These are phyloP conservation scores for Telmatherina bonti DNA, from an alignment of 2,797 vertebrate genomes.

Conservation along the genomic window DNA sequence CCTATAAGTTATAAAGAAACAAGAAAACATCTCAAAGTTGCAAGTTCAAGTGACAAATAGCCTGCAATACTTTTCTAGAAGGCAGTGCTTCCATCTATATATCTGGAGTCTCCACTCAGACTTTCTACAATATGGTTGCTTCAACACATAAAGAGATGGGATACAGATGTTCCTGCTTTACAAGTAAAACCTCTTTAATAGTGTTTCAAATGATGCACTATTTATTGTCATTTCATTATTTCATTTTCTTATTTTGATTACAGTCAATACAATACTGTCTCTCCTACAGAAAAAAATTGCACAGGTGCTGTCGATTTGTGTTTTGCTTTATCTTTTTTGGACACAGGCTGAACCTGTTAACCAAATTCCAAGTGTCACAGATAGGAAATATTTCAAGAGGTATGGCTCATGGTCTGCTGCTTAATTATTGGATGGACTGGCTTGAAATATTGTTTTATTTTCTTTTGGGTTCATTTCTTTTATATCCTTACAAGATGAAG, in stretches of 20 bases:
- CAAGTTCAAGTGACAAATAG: slow-evolving; percentile 27
- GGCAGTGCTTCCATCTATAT: slow-evolving; percentile 9
- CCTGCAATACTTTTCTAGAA: slow-evolving; percentile 13
- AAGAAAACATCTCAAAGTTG: background rate
- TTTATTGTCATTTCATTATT: background rate
- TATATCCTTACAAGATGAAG: background rate
- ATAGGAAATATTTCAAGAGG: background rate
- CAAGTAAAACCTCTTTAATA: no score
- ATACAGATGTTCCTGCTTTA: no score
- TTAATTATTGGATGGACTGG: background rate
- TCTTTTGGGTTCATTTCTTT: background rate
- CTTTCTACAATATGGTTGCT: no score
- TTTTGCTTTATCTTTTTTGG: background rate
- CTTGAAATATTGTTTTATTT: background rate
- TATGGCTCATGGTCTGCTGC: background rate
- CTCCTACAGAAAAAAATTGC: no score
- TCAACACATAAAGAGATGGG: no score
- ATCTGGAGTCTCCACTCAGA: slow-evolving; percentile 9
- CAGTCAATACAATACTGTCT: no score
- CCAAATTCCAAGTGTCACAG: no score
- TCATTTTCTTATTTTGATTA: no score
- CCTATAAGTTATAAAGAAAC: no score
- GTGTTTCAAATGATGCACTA: no score
- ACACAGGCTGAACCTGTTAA: background rate
- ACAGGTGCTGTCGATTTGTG: background rate